phyloP scores from a whole-genome alignment of 2,797 vertebrate species.

The Pipistrellus nathusii region DNA sequence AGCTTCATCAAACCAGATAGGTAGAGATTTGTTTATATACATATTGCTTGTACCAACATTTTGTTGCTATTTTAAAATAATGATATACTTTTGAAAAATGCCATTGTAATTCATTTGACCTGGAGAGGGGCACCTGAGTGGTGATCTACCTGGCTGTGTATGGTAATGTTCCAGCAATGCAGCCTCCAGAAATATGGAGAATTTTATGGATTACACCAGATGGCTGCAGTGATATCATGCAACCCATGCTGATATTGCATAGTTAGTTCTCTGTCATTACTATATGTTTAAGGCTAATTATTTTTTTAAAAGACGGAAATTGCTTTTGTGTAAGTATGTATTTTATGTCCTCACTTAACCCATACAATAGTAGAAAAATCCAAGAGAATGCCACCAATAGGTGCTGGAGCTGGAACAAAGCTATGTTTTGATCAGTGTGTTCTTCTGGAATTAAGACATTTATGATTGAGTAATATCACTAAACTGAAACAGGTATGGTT shows the following conservation, averaged over 20 bases:
- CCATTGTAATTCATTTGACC: neutral
- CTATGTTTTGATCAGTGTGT: slow-evolving; percentile 32
- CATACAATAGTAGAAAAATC: neutral
- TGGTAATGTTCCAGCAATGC: neutral
- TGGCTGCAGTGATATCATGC: neutral
- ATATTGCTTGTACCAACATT: neutral
- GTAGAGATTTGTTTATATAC: neutral
- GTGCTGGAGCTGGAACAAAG: slow-evolving; percentile 32
- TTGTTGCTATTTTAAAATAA: slow-evolving; percentile 8
- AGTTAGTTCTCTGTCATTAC: slow-evolving; percentile 44
- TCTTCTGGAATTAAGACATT: slow-evolving; percentile 63
- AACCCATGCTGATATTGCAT: neutral
- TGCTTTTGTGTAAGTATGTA: slow-evolving; percentile 52
- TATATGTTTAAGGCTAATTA: slow-evolving; percentile 24
- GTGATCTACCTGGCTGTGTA: neutral
- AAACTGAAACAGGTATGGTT: slow-evolving; percentile 61
- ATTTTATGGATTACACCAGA: neutral
- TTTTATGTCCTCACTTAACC: slow-evolving; percentile 29
- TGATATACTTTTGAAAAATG: neutral
- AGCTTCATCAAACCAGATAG: slow-evolving; percentile 1
- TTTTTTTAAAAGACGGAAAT: slow-evolving; percentile 27
- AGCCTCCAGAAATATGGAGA: slow-evolving; percentile 4
- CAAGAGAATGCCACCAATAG: slow-evolving; percentile 34
- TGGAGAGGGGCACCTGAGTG: neutral
- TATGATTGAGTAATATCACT: slow-evolving; percentile 48